Evolutionary conservation across 2,797 vertebrate species (phyloP), one percentile per base, ranked within the genome.

Genomic region (Lutjanus campechanus): DNA sequence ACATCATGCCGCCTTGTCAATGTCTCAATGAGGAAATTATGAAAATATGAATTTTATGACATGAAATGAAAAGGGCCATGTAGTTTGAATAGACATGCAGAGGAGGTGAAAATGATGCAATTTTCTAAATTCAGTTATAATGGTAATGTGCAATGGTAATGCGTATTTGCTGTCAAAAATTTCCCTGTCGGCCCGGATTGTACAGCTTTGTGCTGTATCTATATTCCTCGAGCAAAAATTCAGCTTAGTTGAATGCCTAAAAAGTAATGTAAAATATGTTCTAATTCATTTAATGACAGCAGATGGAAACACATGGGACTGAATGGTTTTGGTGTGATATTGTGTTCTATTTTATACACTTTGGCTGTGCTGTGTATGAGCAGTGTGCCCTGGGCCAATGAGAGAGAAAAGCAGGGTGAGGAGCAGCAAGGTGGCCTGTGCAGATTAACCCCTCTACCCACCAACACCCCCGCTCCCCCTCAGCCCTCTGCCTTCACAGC

Each of bases 91-190:
- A 94, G 94, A 95, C 90, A 78, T 93, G 93, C 94, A 95, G 95
- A 95, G 94, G 95, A 95, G 95, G 95, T 94, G 94, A 94, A 94
- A 94, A 94, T 96, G 95, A 96, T 96, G 95, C 95, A 96, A 95
- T 95, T 95, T 94, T 94, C 93, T 91, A 94, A 95, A 94, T 93
- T 94, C 94, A 94, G 94, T 96, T 95, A 93, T 95, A 93, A 95
- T 94, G 94, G 92, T 94, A 94, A 95, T 95, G 94, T 90, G 89
- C 92, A 87, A 92, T 91, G 92, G 90, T 94, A 94, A 95, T 93
- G 83, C 88, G 73, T 91, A 91, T 94, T 93, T 94, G 88, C 94
- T 91, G 94, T 94, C 93, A 93, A 85, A 93, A 93, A 93, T 91
- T 85, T 89, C 93, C 90, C 93, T 95, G 92, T 94, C 91, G 94